Percentiles rank a stretch among this genome's conserved stretches.
phyloP scores from a whole-genome alignment of 2,888 invertebrate species.

The Epinotia ramella region DNA sequence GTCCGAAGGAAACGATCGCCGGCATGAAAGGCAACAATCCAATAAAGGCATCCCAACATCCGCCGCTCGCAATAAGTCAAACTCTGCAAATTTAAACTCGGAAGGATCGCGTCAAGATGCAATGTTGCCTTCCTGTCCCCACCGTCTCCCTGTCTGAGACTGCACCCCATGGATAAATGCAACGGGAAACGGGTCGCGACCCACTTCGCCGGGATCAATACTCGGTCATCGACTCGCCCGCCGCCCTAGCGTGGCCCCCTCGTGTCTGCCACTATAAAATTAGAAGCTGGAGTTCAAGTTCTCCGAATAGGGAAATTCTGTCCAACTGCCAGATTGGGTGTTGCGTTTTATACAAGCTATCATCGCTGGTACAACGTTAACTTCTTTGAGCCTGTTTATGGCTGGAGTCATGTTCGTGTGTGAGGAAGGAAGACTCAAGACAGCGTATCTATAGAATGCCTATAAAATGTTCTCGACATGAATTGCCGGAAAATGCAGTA shows the following conservation, averaged over 20 bases:
- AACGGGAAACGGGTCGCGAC: slow-evolving; percentile 81
- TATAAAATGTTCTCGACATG: neutral
- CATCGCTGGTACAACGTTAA: neutral
- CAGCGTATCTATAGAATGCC: neutral
- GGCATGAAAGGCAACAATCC: slow-evolving; percentile 41
- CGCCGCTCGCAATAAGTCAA: slow-evolving; percentile 38
- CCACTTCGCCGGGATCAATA: slow-evolving; percentile 82
- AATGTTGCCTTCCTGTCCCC: slow-evolving; percentile 28
- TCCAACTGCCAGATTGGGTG: neutral
- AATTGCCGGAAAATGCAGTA: neutral
- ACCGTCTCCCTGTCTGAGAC: slow-evolving; percentile 54
- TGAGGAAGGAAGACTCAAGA: neutral
- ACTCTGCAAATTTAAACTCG: slow-evolving; percentile 20
- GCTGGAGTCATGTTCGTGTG: neutral
- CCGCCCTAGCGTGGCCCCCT: slow-evolving; percentile 65
- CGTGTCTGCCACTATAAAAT: slow-evolving; percentile 54
- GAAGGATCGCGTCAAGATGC: slow-evolving; percentile 28
- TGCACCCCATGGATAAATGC: slow-evolving; percentile 70
- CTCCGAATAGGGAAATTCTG: slow-evolving; percentile 20
- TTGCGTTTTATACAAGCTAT: neutral
- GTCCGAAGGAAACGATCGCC: slow-evolving; percentile 8
- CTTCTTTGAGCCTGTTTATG: neutral
- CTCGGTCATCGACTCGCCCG: slow-evolving; percentile 83
- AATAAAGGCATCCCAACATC: slow-evolving; percentile 30
- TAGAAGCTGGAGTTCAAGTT: slow-evolving; percentile 41